These are phyloP conservation scores for Saccostrea cuccullata DNA, from an alignment of 1,140 invertebrate species.

Conservation along the genomic window DNA sequence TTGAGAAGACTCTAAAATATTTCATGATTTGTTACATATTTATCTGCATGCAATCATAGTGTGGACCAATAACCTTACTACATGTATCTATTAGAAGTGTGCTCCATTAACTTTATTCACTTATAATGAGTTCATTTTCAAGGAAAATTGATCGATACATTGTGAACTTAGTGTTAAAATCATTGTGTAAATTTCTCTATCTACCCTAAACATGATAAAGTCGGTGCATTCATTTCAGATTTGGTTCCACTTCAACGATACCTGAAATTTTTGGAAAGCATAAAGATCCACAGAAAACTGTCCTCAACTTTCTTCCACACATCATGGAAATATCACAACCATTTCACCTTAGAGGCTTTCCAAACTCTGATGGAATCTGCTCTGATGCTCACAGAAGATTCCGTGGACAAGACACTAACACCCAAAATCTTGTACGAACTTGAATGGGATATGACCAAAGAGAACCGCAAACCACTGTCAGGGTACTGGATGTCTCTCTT, in stretches of 20 bases:
- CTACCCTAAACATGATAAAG: too few species aligned
- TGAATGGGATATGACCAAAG: slow-evolving; percentile 11
- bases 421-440: slow-evolving; percentile 28
- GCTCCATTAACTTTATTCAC: too few species aligned
- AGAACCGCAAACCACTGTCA: not conserved
- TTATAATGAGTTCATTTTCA: too few species aligned
- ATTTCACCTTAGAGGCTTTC: not conserved
- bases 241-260: not conserved
- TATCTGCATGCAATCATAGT: too few species aligned
- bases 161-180: too few species aligned
- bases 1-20: too few species aligned
- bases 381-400: not conserved
- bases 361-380: not conserved
- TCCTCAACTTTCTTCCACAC: not conserved
- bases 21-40: too few species aligned
- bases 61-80: too few species aligned
- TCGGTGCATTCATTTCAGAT: not conserved
- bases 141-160: too few species aligned
- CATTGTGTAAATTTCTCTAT: too few species aligned
- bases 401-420: not conserved
- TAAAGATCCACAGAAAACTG: not conserved
- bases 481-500: not conserved
- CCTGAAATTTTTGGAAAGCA: not conserved
- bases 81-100: too few species aligned
- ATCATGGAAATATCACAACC: not conserved